Percentiles rank a stretch among this genome's conserved stretches.
phyloP scores from a whole-genome alignment of 2,888 invertebrate species.

The Xanthia togata region DNA sequence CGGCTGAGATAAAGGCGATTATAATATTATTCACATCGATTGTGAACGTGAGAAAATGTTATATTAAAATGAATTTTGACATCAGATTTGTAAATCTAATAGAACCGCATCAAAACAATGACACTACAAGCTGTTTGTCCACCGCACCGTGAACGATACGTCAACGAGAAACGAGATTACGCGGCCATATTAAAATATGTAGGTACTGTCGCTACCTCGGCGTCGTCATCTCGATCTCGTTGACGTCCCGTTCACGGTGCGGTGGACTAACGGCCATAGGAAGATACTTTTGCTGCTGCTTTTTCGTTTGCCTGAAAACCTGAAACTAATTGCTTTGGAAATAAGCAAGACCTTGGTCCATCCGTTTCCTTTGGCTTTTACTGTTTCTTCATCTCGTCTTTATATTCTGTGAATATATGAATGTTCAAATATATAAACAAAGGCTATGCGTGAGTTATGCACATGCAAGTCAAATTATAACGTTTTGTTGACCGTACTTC shows the following conservation, averaged over 20 bases:
- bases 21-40: slow-evolving; percentile 34
- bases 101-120: background rate
- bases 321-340: background rate
- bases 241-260: no score
- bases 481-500: slow-evolving; percentile 27
- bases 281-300: background rate
- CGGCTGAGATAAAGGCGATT: slow-evolving; percentile 12
- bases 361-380: background rate
- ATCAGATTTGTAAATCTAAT: slow-evolving; percentile 10
- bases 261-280: no score
- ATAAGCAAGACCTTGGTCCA: background rate
- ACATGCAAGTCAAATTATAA: slow-evolving; percentile 29
- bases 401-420: background rate
- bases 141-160: no score
- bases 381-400: background rate
- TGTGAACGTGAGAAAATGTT: slow-evolving; percentile 29
- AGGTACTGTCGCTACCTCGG: no score
- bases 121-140: no score
- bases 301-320: background rate
- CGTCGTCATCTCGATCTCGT: no score
- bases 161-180: no score
- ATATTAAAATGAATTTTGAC: slow-evolving; percentile 16
- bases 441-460: background rate
- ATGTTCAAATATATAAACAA: slow-evolving; percentile 20
- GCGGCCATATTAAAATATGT: no score